A percentile compares a stretch with the other conserved stretches of the same genome.
phyloP scores from a whole-genome alignment of 2,888 invertebrate genomes.

The Disparrhopalites patrizii region DNA sequence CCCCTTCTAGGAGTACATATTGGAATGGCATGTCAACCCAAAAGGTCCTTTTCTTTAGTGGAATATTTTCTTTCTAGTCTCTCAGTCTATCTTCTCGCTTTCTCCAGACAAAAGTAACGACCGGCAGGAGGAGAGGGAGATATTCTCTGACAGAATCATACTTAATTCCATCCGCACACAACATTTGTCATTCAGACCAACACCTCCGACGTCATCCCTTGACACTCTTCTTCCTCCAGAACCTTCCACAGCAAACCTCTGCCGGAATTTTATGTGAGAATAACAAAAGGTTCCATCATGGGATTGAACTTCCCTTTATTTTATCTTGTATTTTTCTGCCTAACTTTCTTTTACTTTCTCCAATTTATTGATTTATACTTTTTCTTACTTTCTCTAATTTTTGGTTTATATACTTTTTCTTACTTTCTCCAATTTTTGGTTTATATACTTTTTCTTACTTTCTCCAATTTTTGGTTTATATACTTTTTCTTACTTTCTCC shows the following conservation, averaged over 20 bases:
- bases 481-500: not conserved
- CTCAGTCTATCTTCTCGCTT: too few relatives aligned
- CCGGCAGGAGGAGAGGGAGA: not conserved
- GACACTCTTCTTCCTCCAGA: not conserved
- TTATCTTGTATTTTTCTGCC: conserved; percentile 9
- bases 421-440: not conserved
- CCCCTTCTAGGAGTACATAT: not conserved
- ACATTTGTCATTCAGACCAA: conserved; percentile 16
- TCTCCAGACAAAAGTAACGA: too few relatives aligned
- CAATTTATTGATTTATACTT: too few relatives aligned
- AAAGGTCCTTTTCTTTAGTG: too few relatives aligned
- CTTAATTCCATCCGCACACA: conserved; percentile 24
- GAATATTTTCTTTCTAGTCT: too few relatives aligned
- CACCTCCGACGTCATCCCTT: conserved; percentile 6
- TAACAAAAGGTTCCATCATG: not conserved
- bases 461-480: not conserved
- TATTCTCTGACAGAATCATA: conserved; percentile 15
- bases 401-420: too few relatives aligned
- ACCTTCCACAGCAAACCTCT: not conserved
- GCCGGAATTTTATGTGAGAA: not conserved
- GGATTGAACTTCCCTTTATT: conserved; percentile 10
- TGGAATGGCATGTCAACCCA: conserved; percentile 5
- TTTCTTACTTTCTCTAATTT: too few relatives aligned
- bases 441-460: not conserved
- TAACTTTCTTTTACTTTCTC: too few relatives aligned